A percentile compares a stretch with the other conserved stretches of the same genome.
phyloP scores from a whole-genome alignment of 2,888 invertebrate species.

The Sphecodes monilicornis region DNA sequence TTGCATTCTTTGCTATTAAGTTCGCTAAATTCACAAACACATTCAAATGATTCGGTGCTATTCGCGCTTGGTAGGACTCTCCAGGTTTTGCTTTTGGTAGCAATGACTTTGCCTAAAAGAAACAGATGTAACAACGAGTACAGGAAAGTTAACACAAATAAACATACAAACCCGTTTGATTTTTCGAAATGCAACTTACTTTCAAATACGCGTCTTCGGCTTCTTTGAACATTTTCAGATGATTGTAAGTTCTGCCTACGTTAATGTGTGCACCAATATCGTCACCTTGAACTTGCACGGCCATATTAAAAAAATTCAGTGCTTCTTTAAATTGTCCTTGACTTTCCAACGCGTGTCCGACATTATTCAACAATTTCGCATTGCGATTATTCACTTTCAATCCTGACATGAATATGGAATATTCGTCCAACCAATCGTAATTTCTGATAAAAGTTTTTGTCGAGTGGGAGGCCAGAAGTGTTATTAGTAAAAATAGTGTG shows the following conservation, averaged over 20 bases:
- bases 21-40: constrained; percentile 98
- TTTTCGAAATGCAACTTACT: constrained; percentile 82
- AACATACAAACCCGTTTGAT: neutral
- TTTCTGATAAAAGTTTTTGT: constrained; percentile 95
- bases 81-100: constrained; percentile 96
- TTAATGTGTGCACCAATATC: constrained; percentile 99
- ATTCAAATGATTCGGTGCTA: constrained; percentile 98
- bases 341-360: constrained; percentile 97
- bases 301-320: constrained; percentile 95
- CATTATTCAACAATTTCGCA: constrained; percentile 98
- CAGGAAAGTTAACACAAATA: neutral
- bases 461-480: constrained; percentile 91
- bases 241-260: constrained; percentile 97
- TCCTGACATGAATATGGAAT: constrained; percentile 97
- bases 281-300: constrained; percentile 96
- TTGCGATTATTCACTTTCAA: constrained; percentile 94
- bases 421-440: constrained; percentile 97
- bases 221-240: constrained; percentile 93
- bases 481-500: constrained; percentile 88
- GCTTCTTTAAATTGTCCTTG: constrained; percentile 90
- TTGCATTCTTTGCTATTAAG: constrained; percentile 96
- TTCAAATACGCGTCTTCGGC: constrained; percentile 97
- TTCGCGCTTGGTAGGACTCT: constrained; percentile 97
- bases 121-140: neutral
- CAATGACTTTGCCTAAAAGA: constrained; percentile 91